Base-by-base conservation (phyloP, 2,888 invertebrate species). In the Anagyrus pseudococci region DNA sequence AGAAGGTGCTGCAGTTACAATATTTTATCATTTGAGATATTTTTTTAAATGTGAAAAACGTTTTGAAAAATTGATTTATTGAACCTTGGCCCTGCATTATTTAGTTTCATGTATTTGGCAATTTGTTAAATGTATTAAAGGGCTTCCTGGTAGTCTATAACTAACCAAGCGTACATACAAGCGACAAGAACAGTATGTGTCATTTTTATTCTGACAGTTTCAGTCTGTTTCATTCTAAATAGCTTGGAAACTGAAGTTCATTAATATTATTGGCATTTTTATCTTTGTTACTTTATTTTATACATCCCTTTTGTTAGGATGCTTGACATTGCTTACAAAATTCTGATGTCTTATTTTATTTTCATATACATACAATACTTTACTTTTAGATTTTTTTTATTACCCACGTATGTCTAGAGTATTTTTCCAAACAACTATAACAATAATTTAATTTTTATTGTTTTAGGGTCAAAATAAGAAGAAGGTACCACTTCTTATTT, bases 401-500 rank as follows among this genome's bases (percentile, higher is more conserved):
- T n/a, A n/a, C n/a, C n/a, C 10, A 29, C 29, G 29, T 29, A 10
- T 29, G 17, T 41, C 15, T 41, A 8, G 17, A 8, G 41, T 43
- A 43, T 19, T 43, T 43, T 4, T 43, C 13, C 13, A 8, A 33
- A 33, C 13, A 8, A 7, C 13, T 8, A 33, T 6, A 59, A 46
- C 37, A 22, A n/a, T 25, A 44, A 19, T 43, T 56, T 7, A 19
- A 33, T 44, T 10, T 41, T 46, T 0, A 43, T 43, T 37, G n/a
- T 55, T 44, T 60, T 73, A 80, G 80, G 70, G 78, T 78, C 80
- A 80, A 80, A 78, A 80, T 80, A 80, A 80, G 77, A 80, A 80
- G 80, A 77, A 77, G 74, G 75, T 73, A 77, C 67, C 72, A 75
- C 71, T 76, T 77, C 73, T 75, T 75, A 73, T 80, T 78, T 78